Percentiles rank a stretch among this genome's conserved stretches.
Evolutionary conservation across 2,888 invertebrate genomes (phyloP).

Genomic region (Perdita meconis): DNA sequence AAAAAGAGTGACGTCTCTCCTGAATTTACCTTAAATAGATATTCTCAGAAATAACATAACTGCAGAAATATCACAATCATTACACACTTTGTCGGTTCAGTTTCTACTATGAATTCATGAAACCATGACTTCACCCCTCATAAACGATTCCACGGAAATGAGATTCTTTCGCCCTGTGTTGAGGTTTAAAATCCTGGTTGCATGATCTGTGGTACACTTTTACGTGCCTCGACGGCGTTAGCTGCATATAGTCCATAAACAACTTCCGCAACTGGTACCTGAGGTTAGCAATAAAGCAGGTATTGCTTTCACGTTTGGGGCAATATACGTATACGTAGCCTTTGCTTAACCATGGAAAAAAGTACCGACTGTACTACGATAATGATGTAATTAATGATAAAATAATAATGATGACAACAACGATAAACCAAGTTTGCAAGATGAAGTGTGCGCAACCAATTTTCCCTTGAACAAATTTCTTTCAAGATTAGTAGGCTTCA

Average conservation of each 20-base stretch:
- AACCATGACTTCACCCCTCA: neutral
- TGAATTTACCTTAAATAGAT: no score
- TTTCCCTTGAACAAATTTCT: no score
- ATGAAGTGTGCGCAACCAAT: neutral
- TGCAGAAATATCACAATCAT: neutral
- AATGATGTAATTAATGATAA: constrained; percentile 9
- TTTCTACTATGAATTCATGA: neutral
- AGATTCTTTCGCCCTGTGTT: neutral
- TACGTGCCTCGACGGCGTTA: constrained; percentile 2
- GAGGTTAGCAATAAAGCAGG: constrained; percentile 14
- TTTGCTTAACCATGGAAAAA: neutral
- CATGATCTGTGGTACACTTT: constrained; percentile 12
- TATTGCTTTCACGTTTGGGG: constrained; percentile 6
- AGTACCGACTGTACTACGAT: constrained; percentile 7
- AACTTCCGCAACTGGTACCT: constrained; percentile 2
- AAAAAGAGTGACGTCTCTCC: no score
- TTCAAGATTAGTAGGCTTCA: no score
- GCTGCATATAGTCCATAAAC: neutral
- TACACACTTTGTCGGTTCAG: neutral
- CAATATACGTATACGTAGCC: neutral
- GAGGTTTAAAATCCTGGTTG: constrained; percentile 12
- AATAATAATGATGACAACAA: neutral
- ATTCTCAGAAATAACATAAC: neutral
- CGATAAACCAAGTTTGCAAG: neutral
- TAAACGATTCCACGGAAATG: neutral